These are phyloP conservation scores for Erebia palarica DNA, from an alignment of 2,888 invertebrate genomes.

Conservation along the genomic window DNA sequence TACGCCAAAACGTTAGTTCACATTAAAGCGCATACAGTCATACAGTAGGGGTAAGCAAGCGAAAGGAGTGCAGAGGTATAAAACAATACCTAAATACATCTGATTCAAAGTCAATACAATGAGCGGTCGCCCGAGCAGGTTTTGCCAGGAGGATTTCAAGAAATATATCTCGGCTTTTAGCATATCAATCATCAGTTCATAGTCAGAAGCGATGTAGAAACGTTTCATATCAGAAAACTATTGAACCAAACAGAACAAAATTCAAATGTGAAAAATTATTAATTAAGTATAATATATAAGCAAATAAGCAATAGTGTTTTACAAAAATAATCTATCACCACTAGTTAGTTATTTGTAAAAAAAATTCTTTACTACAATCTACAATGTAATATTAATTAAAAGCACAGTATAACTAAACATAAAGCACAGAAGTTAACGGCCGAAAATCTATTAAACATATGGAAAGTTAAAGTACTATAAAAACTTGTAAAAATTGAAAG, in stretches of 20 bases:
- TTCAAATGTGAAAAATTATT: background rate
- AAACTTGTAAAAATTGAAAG: too few relatives aligned
- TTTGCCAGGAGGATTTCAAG: slow-evolving; percentile 99
- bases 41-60: slow-evolving; percentile 28
- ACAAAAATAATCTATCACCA: background rate
- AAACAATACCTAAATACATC: slow-evolving; percentile 91
- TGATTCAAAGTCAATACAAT: slow-evolving; percentile 95
- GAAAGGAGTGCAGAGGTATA: slow-evolving; percentile 17
- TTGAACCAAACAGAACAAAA: slow-evolving; percentile 53
- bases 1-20: background rate
- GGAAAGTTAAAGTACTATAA: too few relatives aligned
- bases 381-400: slow-evolving; percentile 2
- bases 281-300: background rate
- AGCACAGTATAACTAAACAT: background rate
- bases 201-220: slow-evolving; percentile 99
- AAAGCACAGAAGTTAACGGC: too few relatives aligned
- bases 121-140: slow-evolving; percentile 97
- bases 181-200: slow-evolving; percentile 98
- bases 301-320: background rate
- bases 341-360: background rate
- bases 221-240: slow-evolving; percentile 98
- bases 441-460: too few relatives aligned
- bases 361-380: background rate
- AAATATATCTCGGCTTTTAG: slow-evolving; percentile 98
- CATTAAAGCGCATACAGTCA: slow-evolving; percentile 3